A percentile compares a stretch with the other conserved stretches of the same genome.
These are phyloP conservation scores for Eriocheir sinensis DNA, from an alignment of 1,140 invertebrate genomes.

Conservation along the genomic window DNA sequence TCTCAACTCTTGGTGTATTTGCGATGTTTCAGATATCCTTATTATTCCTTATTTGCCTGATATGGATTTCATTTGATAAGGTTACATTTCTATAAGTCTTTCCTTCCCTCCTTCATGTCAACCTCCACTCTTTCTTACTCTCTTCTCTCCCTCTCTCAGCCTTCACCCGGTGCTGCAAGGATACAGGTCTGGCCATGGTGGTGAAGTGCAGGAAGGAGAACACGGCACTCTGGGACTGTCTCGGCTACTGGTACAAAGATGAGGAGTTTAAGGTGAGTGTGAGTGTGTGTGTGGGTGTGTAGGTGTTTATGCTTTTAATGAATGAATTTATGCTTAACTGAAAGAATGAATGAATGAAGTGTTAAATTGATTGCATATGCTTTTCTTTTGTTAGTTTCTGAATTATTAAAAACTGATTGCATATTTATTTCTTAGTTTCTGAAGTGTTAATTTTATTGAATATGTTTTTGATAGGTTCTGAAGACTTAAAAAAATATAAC, in stretches of 20 bases:
- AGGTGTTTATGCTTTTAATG: not conserved
- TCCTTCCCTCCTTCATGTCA: not conserved
- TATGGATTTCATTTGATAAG: too few species aligned
- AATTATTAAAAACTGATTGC: not conserved
- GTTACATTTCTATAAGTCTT: too few species aligned
- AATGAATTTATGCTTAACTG: not conserved
- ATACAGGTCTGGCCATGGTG: constrained; percentile 35
- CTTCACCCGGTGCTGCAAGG: constrained; percentile 70
- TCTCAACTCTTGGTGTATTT: not conserved
- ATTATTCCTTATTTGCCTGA: too few species aligned
- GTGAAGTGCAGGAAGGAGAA: constrained; percentile 54
- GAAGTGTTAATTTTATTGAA: not conserved
- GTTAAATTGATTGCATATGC: not conserved
- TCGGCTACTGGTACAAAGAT: constrained; percentile 63
- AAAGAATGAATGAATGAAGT: not conserved
- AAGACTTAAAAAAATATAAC: too few species aligned
- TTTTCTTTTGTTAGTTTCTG: not conserved
- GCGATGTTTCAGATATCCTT: too few species aligned
- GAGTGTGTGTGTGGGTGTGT: constrained; percentile 46
- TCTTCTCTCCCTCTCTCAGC: constrained; percentile 40
- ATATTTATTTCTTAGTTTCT: not conserved
- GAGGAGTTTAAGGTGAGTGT: constrained; percentile 64
- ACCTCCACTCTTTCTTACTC: not conserved
- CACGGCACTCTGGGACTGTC: constrained; percentile 49
- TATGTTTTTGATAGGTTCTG: too few species aligned